Evolutionary conservation across 2,113 vertebrate genomes (phyloP), one percentile per base, ranked within the genome.

Genomic region (Cavia aperea): DNA sequence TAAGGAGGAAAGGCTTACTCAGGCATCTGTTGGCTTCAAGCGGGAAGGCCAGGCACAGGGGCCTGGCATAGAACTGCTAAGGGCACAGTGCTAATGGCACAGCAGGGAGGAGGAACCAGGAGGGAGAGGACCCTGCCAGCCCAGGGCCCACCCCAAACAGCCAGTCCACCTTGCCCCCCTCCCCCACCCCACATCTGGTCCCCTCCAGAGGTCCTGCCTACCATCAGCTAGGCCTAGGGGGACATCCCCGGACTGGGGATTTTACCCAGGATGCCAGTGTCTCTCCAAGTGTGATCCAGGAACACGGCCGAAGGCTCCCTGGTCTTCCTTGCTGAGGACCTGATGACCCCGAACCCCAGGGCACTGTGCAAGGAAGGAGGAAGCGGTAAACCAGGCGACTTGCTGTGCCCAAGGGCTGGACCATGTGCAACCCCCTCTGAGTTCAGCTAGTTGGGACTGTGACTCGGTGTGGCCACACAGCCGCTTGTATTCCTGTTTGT

Each of bases 331-430:
- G 13, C 73, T 78, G 78, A 81, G 8, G 26, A 62, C 31, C 68
- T 46, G 31, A 31, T 18, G 54, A 54, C 36, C 19, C 63, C 60
- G 77, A 93, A 65, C 51, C 51, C 49, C 16, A 78, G 31, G 81
- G 43, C 1, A 8, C 66, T 51, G 24, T 23, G 4, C 6, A 4
- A 85, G n/a, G 23, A 21, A 29, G 3, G 23, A 1, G 0, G 24
- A 62, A 4, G 15, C 36, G 81, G 36, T 29, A 81, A 88, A 77
- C 9, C 15, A 18, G 58, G 68, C 39, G 51, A 75, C 21, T 24
- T 21, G 23, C 33, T 39, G 68, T 15, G 5, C 43, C 39, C 88
- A 36, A 87, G 26, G 26, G 68, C 49, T 31, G n/a, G 12, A 5
- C 43, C 5, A 8, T 12, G 43, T 29, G 43, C 43, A 75, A 29